These are phyloP conservation scores for Natator depressus DNA, from an alignment of 2,113 vertebrate species.

Conservation along the genomic window DNA sequence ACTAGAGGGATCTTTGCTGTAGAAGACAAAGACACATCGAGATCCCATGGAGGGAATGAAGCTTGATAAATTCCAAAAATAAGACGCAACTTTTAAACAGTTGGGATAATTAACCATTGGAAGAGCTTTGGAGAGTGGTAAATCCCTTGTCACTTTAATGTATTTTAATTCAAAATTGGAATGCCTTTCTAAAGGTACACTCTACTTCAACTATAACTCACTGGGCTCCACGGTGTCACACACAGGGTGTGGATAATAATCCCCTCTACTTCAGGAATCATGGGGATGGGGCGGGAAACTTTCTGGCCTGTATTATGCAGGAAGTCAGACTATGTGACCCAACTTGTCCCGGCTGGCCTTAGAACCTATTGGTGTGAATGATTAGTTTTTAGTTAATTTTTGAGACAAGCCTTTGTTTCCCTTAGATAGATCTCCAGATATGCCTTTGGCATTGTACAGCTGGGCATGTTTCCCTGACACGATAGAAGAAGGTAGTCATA, in stretches of 20 bases:
- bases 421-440: background rate
- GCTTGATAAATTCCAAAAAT: conserved; percentile 23
- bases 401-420: fast-evolving
- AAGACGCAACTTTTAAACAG: background rate
- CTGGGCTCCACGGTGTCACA: background rate
- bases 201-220: background rate
- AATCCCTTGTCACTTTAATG: background rate
- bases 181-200: background rate
- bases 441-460: background rate
- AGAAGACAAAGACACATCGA: background rate
- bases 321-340: background rate
- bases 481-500: fast-evolving
- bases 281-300: too few species aligned
- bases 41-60: conserved; percentile 8
- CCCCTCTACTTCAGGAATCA: too few species aligned
- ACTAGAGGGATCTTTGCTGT: background rate
- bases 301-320: background rate
- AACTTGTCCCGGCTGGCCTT: too few species aligned
- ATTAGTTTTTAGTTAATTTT: background rate
- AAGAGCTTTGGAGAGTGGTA: background rate
- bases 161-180: background rate
- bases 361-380: background rate
- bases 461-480: background rate
- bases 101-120: conserved; percentile 31
- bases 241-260: too few species aligned